Evolutionary conservation across 2,113 vertebrate species (phyloP).

Genomic region (Pungitius pungitius): DNA sequence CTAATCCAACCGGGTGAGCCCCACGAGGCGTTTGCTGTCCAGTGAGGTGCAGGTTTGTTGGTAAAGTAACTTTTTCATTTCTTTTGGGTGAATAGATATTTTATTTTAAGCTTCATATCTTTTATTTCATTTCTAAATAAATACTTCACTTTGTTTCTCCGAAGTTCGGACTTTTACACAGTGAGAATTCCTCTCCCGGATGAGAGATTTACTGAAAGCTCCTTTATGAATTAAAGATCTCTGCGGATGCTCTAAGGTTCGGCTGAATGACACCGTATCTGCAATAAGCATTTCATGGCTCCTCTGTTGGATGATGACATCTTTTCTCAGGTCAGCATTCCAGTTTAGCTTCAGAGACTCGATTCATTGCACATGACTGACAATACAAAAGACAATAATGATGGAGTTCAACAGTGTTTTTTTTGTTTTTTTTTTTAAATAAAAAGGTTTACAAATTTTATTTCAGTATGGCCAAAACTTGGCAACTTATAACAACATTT

Average conservation of each 20-base stretch:
- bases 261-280: too few species aligned
- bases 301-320: too few species aligned
- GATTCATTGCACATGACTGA: neutral
- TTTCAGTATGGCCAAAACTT: constrained; percentile 83
- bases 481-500: constrained; percentile 86
- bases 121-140: neutral
- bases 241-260: neutral
- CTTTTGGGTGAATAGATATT: neutral
- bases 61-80: neutral
- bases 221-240: constrained; percentile 11
- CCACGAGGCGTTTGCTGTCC: neutral
- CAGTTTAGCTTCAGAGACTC: neutral
- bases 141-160: neutral
- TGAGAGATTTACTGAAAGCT: constrained; percentile 9
- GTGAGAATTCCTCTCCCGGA: neutral
- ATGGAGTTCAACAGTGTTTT: neutral
- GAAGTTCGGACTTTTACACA: neutral
- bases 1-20: neutral
- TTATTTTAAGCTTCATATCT: neutral
- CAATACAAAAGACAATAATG: neutral
- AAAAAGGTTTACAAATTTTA: constrained; percentile 75
- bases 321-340: too few species aligned
- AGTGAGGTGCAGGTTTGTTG: neutral
- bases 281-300: too few species aligned
- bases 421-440: constrained; percentile 71